phyloP scores from a whole-genome alignment of 2,797 vertebrate species.

The Coilia nasus region DNA sequence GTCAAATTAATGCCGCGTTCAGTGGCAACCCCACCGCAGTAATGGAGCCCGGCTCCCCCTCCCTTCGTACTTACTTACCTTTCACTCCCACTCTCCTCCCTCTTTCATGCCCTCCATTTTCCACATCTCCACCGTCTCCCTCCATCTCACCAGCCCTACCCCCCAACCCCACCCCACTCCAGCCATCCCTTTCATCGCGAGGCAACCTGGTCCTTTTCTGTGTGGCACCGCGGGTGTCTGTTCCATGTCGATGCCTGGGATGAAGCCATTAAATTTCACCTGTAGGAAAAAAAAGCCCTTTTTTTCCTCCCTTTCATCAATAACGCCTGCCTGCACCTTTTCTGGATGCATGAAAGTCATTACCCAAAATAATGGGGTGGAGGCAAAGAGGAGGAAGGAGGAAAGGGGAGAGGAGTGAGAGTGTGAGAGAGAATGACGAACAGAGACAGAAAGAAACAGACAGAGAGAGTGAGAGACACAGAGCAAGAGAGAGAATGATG shows the following conservation, averaged over 20 bases:
- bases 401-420: not conserved
- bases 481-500: too few relatives aligned
- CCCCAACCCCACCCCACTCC: not conserved
- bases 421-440: not conserved
- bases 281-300: not conserved
- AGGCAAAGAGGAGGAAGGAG: not conserved
- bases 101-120: not conserved
- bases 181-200: not conserved
- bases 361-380: not conserved
- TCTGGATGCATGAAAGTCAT: not conserved
- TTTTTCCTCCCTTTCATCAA: not conserved
- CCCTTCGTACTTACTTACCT: not conserved
- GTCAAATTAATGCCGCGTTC: conserved; percentile 57
- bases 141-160: not conserved
- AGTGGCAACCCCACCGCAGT: conserved; percentile 24
- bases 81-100: not conserved
- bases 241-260: not conserved
- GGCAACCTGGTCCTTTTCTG: not conserved
- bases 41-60: not conserved
- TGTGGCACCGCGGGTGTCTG: not conserved
- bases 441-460: too few relatives aligned
- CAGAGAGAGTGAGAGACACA: too few relatives aligned
- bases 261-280: not conserved
- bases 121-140: not conserved
- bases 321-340: not conserved